Evolutionary conservation across 2,113 vertebrate genomes (phyloP).

Genomic region (Ceuthmochares aereus): DNA sequence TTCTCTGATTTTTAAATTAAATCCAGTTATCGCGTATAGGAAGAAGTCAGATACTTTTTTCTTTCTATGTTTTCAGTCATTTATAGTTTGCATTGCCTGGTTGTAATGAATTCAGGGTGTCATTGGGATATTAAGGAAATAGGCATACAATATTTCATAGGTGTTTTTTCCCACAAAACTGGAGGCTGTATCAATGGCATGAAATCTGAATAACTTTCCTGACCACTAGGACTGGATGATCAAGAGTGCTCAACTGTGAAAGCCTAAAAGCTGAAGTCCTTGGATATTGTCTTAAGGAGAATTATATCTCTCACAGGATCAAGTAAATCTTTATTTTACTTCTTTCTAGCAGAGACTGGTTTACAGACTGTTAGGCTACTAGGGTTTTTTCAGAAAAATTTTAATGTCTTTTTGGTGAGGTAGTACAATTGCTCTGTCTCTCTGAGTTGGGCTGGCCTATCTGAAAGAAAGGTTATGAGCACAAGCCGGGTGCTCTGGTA

Average conservation of each 20-base stretch:
- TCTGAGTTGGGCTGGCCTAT: not conserved
- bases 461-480: not conserved
- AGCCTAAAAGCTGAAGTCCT: not conserved
- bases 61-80: not conserved
- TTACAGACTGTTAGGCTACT: not conserved
- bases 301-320: not conserved
- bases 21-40: not conserved
- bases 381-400: not conserved
- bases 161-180: not conserved
- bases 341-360: not conserved
- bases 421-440: not conserved
- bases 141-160: not conserved
- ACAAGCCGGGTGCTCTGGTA: not conserved
- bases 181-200: not conserved
- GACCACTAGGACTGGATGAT: not conserved
- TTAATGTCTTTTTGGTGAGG: not conserved
- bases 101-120: not conserved
- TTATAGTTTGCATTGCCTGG: not conserved
- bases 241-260: not conserved
- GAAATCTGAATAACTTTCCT: not conserved
- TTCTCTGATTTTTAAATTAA: constrained; percentile 9
- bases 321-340: not conserved
- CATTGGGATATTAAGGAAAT: not conserved
- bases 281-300: not conserved
- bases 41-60: not conserved